Evolutionary conservation across 2,797 vertebrate species (phyloP).

Genomic region (Tinamus major): DNA sequence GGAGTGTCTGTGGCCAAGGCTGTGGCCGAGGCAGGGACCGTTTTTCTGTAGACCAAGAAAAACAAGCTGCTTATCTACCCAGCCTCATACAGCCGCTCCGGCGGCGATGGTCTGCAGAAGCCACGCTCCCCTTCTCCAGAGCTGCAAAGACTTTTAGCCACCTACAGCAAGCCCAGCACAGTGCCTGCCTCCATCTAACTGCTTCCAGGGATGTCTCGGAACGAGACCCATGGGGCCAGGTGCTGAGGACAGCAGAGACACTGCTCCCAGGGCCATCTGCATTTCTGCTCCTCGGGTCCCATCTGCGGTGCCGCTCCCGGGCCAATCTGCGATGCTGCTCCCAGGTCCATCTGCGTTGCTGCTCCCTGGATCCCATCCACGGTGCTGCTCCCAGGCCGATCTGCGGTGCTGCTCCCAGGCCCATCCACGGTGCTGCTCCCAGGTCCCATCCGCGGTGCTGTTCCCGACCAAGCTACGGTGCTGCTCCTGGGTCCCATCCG

Average conservation of each 20-base stretch:
- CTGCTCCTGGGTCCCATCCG: too few species aligned
- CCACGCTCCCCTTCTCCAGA: neutral
- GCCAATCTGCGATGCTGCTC: too few species aligned
- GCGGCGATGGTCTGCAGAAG: neutral
- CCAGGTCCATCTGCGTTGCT: too few species aligned
- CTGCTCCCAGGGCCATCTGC: too few species aligned
- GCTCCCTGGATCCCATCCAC: too few species aligned
- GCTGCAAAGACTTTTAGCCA: neutral
- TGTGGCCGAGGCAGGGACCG: neutral
- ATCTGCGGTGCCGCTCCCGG: too few species aligned
- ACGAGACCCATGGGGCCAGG: neutral
- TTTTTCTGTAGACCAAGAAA: neutral
- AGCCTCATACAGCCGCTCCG: neutral
- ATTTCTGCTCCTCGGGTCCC: too few species aligned
- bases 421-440: too few species aligned
- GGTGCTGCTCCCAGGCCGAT: too few species aligned
- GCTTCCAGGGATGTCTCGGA: neutral
- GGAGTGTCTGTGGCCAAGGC: neutral
- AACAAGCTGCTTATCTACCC: neutral
- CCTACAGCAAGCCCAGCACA: neutral
- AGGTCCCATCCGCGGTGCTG: too few species aligned
- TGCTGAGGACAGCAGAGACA: neutral
- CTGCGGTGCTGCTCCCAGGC: too few species aligned
- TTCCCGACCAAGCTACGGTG: too few species aligned
- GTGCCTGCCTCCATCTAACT: neutral